phyloP scores from a whole-genome alignment of 1,140 invertebrate genomes.

The Colletes latitarsis region DNA sequence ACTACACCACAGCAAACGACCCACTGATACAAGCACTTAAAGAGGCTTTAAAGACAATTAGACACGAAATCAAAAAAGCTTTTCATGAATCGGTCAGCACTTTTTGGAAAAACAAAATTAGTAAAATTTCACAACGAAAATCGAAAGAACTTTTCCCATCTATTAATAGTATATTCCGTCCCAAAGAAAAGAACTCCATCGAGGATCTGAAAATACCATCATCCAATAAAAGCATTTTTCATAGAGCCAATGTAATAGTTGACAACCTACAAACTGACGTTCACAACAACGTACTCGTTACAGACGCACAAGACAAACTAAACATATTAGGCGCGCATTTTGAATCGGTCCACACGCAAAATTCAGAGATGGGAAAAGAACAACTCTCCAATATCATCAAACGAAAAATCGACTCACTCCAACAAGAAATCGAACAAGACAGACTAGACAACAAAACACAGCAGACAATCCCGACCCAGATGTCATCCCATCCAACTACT shows the following conservation, averaged over 20 bases:
- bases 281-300: not conserved
- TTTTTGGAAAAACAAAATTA: not conserved
- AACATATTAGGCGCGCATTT: slow-evolving; percentile 1
- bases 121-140: not conserved
- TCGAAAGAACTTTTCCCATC: not conserved
- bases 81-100: not conserved
- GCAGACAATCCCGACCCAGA: not conserved
- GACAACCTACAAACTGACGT: not conserved
- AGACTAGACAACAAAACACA: not conserved
- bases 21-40: not conserved
- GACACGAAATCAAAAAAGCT: not conserved
- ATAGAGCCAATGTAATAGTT: not conserved
- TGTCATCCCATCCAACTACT: not conserved
- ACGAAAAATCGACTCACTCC: not conserved
- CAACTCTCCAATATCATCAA: not conserved
- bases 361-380: not conserved
- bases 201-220: not conserved
- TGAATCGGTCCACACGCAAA: slow-evolving; percentile 3
- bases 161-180: not conserved
- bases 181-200: not conserved
- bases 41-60: not conserved
- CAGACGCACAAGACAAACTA: not conserved
- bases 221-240: not conserved
- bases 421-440: not conserved
- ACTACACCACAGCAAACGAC: not conserved